Conservation (phyloP, 2,113 vertebrate genomes). For the Morone saxatilis region DNA sequence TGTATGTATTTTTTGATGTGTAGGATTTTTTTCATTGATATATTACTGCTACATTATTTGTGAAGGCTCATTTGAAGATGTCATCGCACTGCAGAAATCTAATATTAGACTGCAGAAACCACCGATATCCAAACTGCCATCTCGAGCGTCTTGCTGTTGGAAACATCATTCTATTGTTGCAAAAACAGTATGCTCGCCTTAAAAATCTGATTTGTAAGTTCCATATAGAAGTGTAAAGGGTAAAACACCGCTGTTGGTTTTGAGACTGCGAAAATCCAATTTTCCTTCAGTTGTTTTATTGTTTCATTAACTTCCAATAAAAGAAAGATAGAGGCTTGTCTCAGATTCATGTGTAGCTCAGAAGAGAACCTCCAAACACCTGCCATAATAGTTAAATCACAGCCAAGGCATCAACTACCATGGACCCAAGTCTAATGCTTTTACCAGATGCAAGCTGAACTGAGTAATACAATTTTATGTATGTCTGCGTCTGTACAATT, state of each 20-base stretch:
- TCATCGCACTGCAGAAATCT: neutral
- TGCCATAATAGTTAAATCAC: slow-evolving; percentile 17
- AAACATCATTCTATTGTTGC: neutral
- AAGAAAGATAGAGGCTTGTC: slow-evolving; percentile 19
- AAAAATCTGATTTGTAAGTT: slow-evolving; percentile 40
- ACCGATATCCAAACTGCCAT: neutral
- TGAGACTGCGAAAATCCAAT: slow-evolving; percentile 42
- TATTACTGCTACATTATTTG: slow-evolving; percentile 30
- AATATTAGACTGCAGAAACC: slow-evolving; percentile 42
- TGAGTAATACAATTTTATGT: slow-evolving; percentile 3
- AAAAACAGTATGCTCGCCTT: neutral
- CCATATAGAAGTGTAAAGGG: slow-evolving; percentile 29
- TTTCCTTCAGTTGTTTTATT: slow-evolving; percentile 46
- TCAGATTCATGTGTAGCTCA: neutral
- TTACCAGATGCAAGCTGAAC: neutral
- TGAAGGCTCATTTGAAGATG: slow-evolving; percentile 36
- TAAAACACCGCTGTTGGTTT: slow-evolving; percentile 6
- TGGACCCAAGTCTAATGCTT: neutral
- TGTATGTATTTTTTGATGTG: slow-evolving; percentile 10
- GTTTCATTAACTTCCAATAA: slow-evolving; percentile 76
- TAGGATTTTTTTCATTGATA: slow-evolving; percentile 11
- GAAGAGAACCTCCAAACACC: slow-evolving; percentile 35
- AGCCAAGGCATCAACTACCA: neutral
- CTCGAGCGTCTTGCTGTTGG: neutral
- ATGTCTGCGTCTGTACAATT: neutral